Percentiles rank a stretch among this genome's conserved stretches.
These are phyloP conservation scores for Eupithecia exiguata DNA, from an alignment of 2,888 invertebrate genomes.

Conservation along the genomic window DNA sequence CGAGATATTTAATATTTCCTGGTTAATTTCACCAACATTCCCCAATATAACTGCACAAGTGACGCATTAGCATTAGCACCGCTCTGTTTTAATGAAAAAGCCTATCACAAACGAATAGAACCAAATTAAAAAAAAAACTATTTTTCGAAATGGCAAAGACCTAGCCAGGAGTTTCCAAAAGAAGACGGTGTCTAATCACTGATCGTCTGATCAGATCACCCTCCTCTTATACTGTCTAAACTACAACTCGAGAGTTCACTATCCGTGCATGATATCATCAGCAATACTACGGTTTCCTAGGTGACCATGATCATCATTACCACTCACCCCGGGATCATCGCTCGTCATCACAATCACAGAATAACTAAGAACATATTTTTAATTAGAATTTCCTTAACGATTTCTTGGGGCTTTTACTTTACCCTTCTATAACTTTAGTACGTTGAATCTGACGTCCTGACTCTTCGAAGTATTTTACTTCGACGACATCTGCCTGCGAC, in stretches of 20 bases:
- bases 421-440: too few species aligned
- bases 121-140: too few species aligned
- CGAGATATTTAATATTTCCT: constrained; percentile 18
- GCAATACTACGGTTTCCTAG: neutral
- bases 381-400: neutral
- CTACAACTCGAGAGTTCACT: neutral
- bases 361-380: too few species aligned
- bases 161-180: neutral
- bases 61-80: neutral
- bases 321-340: neutral
- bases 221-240: too few species aligned
- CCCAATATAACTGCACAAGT: neutral
- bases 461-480: neutral
- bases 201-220: too few species aligned
- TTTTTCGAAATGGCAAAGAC: too few species aligned
- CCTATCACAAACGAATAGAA: neutral
- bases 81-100: neutral
- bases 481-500: too few species aligned
- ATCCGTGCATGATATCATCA: neutral
- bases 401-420: neutral
- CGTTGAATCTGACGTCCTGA: neutral
- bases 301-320: neutral
- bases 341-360: neutral
- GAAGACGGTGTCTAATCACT: too few species aligned
- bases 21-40: constrained; percentile 12